Percentiles rank a stretch among this genome's conserved stretches.
Evolutionary conservation across 2,888 invertebrate species (phyloP).

Genomic region (Phlogophora meticulosa): DNA sequence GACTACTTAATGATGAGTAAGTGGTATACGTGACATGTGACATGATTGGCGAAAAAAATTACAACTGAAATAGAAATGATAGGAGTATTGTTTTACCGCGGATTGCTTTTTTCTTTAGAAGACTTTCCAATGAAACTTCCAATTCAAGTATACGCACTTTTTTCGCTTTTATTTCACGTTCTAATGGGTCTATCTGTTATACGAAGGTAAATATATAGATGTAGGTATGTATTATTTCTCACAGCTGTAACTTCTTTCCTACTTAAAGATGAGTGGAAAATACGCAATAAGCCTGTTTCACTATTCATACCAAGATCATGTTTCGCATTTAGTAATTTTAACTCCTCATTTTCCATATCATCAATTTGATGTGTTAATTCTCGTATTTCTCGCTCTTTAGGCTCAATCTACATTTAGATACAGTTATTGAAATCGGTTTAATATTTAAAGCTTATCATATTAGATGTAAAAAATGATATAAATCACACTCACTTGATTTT

Average conservation of each 20-base stretch:
- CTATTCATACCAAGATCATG: conserved; percentile 85
- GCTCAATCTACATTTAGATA: conserved; percentile 93
- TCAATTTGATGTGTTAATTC: conserved; percentile 95
- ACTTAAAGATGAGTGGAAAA: conserved; percentile 16
- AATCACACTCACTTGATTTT: conserved; percentile 91
- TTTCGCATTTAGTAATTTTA: conserved; percentile 91
- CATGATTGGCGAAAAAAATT: conserved; percentile 82
- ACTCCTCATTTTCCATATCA: conserved; percentile 96
- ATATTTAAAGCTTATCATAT: neutral
- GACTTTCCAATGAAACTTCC: conserved; percentile 95
- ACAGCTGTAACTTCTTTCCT: conserved; percentile 88
- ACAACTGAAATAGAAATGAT: conserved; percentile 80
- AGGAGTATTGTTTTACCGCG: conserved; percentile 84
- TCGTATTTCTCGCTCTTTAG: conserved; percentile 95
- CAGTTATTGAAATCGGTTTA: conserved; percentile 25
- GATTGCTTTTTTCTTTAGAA: conserved; percentile 94
- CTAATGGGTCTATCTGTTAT: conserved; percentile 95
- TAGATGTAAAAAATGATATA: neutral
- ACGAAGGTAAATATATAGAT: conserved; percentile 47
- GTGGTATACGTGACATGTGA: conserved; percentile 19
- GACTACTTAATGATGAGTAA: conserved; percentile 51
- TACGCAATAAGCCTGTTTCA: conserved; percentile 5
- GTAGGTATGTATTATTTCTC: conserved; percentile 51
- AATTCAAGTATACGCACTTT: conserved; percentile 95
- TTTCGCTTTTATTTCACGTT: conserved; percentile 96